Evolutionary conservation across 2,888 invertebrate genomes (phyloP).

Genomic region (Pyralis farinalis): DNA sequence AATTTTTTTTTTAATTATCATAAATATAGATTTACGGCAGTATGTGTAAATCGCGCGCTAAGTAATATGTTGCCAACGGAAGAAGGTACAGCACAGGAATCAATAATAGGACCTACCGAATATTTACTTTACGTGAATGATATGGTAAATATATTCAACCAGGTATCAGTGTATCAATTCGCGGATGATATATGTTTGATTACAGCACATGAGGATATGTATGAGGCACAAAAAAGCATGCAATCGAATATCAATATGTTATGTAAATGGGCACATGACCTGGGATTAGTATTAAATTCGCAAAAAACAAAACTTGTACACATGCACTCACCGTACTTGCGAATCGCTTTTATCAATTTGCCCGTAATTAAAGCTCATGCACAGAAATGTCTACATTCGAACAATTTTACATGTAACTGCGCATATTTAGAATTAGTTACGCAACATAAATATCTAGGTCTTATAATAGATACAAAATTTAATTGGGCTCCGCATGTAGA

Average conservation of each 20-base stretch:
- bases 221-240: conserved; percentile 3
- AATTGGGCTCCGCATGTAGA: conserved; percentile 11
- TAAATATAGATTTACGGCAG: conserved; percentile 8
- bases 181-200: conserved; percentile 23
- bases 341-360: too few species aligned
- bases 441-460: conserved; percentile 12
- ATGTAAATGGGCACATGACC: conserved; percentile 19
- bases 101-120: conserved; percentile 20
- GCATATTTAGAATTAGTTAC: too few species aligned
- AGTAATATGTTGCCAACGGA: conserved; percentile 9
- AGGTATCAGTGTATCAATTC: conserved; percentile 16
- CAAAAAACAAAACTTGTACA: conserved; percentile 4
- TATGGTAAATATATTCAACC: conserved; percentile 1
- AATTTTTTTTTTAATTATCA: conserved; percentile 18
- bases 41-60: conserved; percentile 11
- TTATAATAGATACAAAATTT: conserved; percentile 13
- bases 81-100: conserved; percentile 22
- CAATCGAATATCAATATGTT: conserved; percentile 14
- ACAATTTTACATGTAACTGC: too few species aligned
- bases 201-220: conserved; percentile 13
- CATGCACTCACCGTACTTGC: too few species aligned
- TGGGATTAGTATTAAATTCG: conserved; percentile 19
- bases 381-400: too few species aligned
- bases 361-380: too few species aligned
- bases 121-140: conserved; percentile 18